Evolutionary conservation across 2,113 vertebrate species (phyloP).

Genomic region (Petrocephalus zakoni): DNA sequence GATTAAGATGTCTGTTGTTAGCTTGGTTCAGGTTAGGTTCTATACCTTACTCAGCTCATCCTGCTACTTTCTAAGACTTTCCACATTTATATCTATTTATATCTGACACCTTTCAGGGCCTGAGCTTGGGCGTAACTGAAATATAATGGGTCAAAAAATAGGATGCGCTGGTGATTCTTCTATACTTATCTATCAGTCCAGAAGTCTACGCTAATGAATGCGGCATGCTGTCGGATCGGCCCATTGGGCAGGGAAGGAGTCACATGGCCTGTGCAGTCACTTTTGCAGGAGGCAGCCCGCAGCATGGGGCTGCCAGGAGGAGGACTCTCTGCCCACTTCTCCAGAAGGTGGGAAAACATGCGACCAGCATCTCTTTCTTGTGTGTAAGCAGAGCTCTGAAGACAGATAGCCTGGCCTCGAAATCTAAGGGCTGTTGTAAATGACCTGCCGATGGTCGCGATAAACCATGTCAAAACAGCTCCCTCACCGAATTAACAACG

Average conservation of each 20-base stretch:
- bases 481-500: constrained; percentile 49
- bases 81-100: background rate
- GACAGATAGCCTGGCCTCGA: constrained; percentile 55
- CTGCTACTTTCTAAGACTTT: background rate
- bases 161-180: background rate
- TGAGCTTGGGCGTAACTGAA: background rate
- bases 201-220: background rate
- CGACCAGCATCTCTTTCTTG: constrained; percentile 62
- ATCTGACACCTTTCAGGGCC: background rate
- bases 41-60: background rate
- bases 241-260: constrained; percentile 25
- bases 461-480: constrained; percentile 73
- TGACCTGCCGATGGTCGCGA: constrained; percentile 64
- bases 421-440: constrained; percentile 68
- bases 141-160: background rate
- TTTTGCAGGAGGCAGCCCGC: constrained; percentile 56
- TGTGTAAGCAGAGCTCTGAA: constrained; percentile 63
- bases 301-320: constrained; percentile 56
- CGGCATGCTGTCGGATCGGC: too few relatives aligned
- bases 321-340: constrained; percentile 45
- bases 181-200: background rate
- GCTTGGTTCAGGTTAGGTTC: background rate
- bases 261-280: constrained; percentile 42
- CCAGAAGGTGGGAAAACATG: constrained; percentile 65
- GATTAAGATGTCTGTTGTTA: background rate